phyloP scores from a whole-genome alignment of 2,113 vertebrate genomes.

The Heliornis fulica region DNA sequence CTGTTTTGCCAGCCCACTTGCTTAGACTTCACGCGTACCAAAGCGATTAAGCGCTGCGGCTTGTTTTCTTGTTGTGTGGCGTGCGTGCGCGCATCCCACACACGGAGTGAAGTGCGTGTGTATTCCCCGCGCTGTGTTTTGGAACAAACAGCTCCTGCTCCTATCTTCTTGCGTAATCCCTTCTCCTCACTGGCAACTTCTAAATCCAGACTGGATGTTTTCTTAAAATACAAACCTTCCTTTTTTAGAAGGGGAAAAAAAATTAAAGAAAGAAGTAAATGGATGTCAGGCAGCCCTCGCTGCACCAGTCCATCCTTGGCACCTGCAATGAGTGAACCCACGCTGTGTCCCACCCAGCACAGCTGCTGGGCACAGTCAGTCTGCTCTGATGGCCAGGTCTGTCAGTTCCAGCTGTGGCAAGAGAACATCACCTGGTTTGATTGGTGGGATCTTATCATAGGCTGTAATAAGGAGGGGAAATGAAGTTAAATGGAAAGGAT shows the following conservation, averaged over 20 bases:
- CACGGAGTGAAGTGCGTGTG: rapidly evolving
- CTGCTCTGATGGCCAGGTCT: not conserved
- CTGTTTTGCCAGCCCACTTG: not conserved
- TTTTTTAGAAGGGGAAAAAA: not conserved
- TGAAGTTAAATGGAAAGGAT: not conserved
- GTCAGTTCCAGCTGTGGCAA: not conserved
- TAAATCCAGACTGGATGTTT: not conserved
- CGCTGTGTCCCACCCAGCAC: not conserved
- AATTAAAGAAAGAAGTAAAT: no score
- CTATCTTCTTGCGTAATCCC: rapidly evolving
- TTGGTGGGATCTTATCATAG: not conserved
- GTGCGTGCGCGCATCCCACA: not conserved
- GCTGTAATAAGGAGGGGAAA: not conserved
- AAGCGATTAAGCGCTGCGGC: not conserved
- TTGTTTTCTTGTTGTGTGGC: not conserved
- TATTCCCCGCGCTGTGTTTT: rapidly evolving
- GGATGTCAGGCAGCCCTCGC: not conserved
- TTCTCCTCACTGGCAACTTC: not conserved
- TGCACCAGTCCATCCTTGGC: not conserved
- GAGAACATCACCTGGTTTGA: not conserved
- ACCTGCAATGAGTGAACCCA: rapidly evolving
- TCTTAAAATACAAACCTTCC: not conserved
- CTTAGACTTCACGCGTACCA: not conserved
- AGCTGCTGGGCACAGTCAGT: not conserved
- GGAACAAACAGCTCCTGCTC: not conserved